A percentile compares a stretch with the other conserved stretches of the same genome.
Evolutionary conservation across 2,113 vertebrate species (phyloP).

Genomic region (Saguinus midas): DNA sequence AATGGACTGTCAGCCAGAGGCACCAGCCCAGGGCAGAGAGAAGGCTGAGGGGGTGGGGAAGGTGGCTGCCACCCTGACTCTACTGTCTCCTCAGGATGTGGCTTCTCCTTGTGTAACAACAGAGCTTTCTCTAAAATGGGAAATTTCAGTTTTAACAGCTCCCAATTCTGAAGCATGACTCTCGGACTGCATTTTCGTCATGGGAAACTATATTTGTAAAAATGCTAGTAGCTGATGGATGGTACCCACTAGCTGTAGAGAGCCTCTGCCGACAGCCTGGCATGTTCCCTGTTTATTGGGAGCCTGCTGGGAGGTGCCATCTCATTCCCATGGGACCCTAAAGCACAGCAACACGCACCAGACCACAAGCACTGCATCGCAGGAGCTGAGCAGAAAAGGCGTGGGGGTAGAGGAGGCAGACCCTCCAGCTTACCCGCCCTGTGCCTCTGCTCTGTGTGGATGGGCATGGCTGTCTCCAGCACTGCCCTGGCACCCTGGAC

Average conservation of each 20-base stretch:
- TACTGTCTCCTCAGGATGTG: rapidly evolving
- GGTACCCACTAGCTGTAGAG: background rate
- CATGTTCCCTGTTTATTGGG: rapidly evolving
- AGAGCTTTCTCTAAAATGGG: background rate
- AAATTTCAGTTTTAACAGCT: background rate
- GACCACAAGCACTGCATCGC: too few species aligned
- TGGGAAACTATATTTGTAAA: background rate
- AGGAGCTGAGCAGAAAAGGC: too few species aligned
- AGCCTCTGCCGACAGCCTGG: too few species aligned
- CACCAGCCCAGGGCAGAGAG: background rate
- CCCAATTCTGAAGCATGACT: background rate
- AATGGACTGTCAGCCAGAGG: background rate
- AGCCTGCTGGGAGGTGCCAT: background rate
- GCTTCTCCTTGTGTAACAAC: background rate
- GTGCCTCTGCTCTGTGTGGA: too few species aligned
- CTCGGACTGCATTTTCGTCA: background rate
- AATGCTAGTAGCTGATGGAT: rapidly evolving
- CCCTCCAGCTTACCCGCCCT: too few species aligned
- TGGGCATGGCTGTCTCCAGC: too few species aligned
- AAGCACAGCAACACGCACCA: too few species aligned
- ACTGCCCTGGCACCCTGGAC: background rate
- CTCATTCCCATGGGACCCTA: rapidly evolving
- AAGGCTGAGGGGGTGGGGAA: background rate
- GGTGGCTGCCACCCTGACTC: too few species aligned
- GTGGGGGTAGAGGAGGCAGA: too few species aligned